Evolutionary conservation across 2,888 invertebrate species (phyloP), one percentile per base, ranked within the genome.

Genomic region (Sceliomorpha sp.): DNA sequence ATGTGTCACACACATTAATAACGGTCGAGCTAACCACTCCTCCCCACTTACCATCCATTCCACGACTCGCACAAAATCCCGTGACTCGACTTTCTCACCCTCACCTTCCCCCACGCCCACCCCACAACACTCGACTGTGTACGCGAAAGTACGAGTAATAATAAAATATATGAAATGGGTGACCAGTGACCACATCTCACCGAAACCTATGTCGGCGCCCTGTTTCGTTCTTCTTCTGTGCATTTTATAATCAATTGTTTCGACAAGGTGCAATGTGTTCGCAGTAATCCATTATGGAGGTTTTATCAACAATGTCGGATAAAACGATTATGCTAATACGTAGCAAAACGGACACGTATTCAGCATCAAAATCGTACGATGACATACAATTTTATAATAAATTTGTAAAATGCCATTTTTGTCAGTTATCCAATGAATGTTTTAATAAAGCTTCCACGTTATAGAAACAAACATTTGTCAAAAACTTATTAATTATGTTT

Each of bases 1-100:
- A 68, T 69, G 70, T 71, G 76, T 79, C 79, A 73, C 76, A 77
- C 80, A 81, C 86, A 86, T 86, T 86, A 86, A 86, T 86, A 85
- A 86, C 84, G 80, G 77, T 77, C 84, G 79, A 72, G 74, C 73
- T 72, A 72, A 70, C 75, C 71, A 73, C 70, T 78, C 76, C 78
- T 73, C 71, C 76, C 79, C 78, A 78, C 74, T 74, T 72, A 26
- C 26, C 31, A 39, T 47, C 51, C 27, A 26, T 31, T 36, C 31
- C 58, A 36, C 53, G 51, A 53, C 32, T 48, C 42, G 45, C 45
- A 44, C 63, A 66, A 63, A 68, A 58, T 34, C 40, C 39, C 36
- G 29, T 51, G 40, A 32, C 29, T 6, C 47, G 15, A 29, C 20
- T 47, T 44, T 15, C 14, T n/a, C n/a, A n/a, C n/a, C n/a, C n/a